These are phyloP conservation scores for Heptranchias perlo DNA, from an alignment of 2,113 vertebrate genomes.

Conservation along the genomic window DNA sequence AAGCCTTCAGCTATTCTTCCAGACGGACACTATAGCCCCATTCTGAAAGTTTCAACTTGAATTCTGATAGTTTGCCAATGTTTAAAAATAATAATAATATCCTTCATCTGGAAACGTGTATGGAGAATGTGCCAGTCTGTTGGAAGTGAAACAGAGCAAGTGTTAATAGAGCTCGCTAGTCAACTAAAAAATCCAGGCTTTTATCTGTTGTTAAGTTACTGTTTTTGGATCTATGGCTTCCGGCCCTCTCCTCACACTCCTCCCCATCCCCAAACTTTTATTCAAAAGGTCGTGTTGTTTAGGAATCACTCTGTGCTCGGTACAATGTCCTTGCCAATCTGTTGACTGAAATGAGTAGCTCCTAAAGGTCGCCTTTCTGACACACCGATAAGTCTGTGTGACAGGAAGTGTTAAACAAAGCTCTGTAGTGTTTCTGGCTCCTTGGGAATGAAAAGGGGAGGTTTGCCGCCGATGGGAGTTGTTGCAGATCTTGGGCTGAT, in stretches of 20 bases:
- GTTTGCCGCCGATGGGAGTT: conserved; percentile 42
- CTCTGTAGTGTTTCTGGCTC: conserved; percentile 58
- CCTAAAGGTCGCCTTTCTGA: conserved; percentile 37
- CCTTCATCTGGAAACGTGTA: background rate
- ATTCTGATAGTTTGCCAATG: background rate
- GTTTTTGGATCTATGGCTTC: background rate
- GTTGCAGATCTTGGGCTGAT: conserved; percentile 54
- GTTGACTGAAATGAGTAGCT: conserved; percentile 39
- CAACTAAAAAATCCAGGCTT: background rate
- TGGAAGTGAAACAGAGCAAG: background rate
- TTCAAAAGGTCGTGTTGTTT: background rate
- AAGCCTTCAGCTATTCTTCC: background rate
- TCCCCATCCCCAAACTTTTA: background rate
- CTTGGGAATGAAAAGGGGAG: conserved; percentile 50
- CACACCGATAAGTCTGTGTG: no score
- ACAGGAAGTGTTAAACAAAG: conserved; percentile 56
- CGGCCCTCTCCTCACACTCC: background rate
- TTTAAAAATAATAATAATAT: background rate
- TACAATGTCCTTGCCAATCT: conserved; percentile 10
- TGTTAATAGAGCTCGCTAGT: background rate
- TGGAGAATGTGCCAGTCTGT: background rate
- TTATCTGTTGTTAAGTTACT: background rate
- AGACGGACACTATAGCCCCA: background rate
- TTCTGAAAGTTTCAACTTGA: background rate
- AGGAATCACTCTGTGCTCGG: background rate